Base-by-base conservation (phyloP, 53 echinoderm and acorn worm species). In the Paracentrotus lividus region DNA sequence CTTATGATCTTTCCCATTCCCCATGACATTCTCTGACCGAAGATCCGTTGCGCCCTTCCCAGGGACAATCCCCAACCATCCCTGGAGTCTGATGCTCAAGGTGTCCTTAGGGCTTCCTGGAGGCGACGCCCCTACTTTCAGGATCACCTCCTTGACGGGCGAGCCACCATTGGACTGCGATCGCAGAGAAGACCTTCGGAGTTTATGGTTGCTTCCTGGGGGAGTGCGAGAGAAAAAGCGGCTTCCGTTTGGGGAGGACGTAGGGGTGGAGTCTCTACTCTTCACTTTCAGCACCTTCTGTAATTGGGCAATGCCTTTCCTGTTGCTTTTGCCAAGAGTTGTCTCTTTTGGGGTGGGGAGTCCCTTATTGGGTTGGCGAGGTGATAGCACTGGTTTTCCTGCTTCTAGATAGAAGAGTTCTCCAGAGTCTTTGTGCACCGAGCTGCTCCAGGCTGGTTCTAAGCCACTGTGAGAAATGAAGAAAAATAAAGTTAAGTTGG, bases 371-470 rank as follows among this genome's bases (percentile, higher is more conserved):
- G 93, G 85, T 24, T 93, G 90, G 15, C 60, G 59, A 56, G 85
- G 75, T n/a, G 84, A 90, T n/a, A 49, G n/a, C n/a, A 69, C 55
- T 18, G 94, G 75, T 42, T 42, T 49, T 78, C 94, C 95, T 52
- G 94, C 94, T 43, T 97, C 97, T 3, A 98, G 87, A 89, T 95
- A 98, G 90, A 98, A 97, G 64, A 98, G 96, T 57, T 98, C 99
- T 72, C 99, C 99, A 3, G 97, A 96, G 8, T 93, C 95, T 20
- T 96, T 94, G 49, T 97, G 94, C 14, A 98, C 96, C 31, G 97
- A 95, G 54, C 96, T 93, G 66, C 94, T 90, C 99, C 99, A 98
- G 6, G 85, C 95, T 96, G 97, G 97, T 86, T 98, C 96, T 49
- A 97, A 89, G 47, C 96, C 95, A 96, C 99, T 97, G 94, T 16